Conservation (phyloP, 2,797 vertebrate species). For the Odontamblyopus rebecca region DNA sequence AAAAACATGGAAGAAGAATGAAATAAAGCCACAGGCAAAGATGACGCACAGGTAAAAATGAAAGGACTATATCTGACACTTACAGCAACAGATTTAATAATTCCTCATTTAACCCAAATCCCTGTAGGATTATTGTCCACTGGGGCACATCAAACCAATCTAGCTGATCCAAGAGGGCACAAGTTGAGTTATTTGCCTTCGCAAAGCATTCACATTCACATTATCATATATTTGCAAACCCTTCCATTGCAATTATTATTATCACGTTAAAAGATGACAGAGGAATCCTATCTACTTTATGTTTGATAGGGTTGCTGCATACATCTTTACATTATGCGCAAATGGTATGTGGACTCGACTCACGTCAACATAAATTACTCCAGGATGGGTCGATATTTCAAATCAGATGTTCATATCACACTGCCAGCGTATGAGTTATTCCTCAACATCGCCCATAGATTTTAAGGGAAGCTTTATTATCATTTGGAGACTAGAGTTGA, state of each 20-base stretch:
- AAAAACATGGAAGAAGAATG: conserved; percentile 8
- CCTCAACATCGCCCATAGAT: conserved; percentile 9
- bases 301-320: background rate
- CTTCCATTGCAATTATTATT: background rate
- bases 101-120: conserved; percentile 73
- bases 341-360: conserved; percentile 13
- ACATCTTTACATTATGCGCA: conserved; percentile 6
- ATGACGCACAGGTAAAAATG: conserved; percentile 54
- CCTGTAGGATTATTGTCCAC: conserved; percentile 79
- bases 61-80: conserved; percentile 32
- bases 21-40: conserved; percentile 14
- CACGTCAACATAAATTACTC: conserved; percentile 1
- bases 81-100: conserved; percentile 36
- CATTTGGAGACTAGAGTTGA: background rate
- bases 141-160: conserved; percentile 74
- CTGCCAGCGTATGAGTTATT: conserved; percentile 10
- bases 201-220: conserved; percentile 42
- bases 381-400: conserved; percentile 4
- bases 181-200: conserved; percentile 48
- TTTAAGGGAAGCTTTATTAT: background rate
- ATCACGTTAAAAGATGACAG: background rate
- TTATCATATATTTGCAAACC: conserved; percentile 7
- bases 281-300: background rate
- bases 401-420: conserved; percentile 6
- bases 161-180: conserved; percentile 51